These are phyloP conservation scores for Plectropomus leopardus DNA, from an alignment of 2,113 vertebrate genomes.

Conservation along the genomic window DNA sequence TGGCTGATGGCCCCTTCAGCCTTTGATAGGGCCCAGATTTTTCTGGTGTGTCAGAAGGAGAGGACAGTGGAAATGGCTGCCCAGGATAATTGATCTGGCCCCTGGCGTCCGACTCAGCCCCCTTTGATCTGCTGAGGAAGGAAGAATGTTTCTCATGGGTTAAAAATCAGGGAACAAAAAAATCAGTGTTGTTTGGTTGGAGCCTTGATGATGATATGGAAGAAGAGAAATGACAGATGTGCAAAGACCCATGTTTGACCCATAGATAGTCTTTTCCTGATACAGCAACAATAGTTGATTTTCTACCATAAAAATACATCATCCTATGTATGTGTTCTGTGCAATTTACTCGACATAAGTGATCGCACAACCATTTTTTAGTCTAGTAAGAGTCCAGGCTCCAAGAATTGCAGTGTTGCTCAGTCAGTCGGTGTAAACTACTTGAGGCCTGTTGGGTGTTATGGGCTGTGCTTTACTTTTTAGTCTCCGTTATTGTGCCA, in stretches of 20 bases:
- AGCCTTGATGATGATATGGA: constrained; percentile 43
- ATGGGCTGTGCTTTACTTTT: background rate
- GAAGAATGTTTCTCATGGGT: constrained; percentile 70
- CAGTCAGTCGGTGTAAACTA: background rate
- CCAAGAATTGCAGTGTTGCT: background rate
- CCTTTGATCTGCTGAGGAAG: constrained; percentile 76
- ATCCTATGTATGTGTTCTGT: background rate
- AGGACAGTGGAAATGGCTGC: constrained; percentile 78
- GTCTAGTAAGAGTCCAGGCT: background rate
- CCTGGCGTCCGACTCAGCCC: constrained; percentile 59
- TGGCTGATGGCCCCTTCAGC: constrained; percentile 60
- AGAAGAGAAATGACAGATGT: constrained; percentile 40
- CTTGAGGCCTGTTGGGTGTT: background rate
- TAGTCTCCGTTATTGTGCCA: background rate
- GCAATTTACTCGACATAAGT: background rate
- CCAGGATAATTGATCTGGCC: constrained; percentile 82
- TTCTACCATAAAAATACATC: background rate
- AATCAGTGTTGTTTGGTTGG: constrained; percentile 15
- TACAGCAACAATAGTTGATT: constrained; percentile 9
- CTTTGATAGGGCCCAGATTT: constrained; percentile 78
- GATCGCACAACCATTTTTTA: background rate
- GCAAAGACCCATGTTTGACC: constrained; percentile 10
- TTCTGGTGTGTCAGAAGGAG: constrained; percentile 66
- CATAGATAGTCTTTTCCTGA: background rate
- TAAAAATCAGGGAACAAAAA: constrained; percentile 56